A percentile compares a stretch with the other conserved stretches of the same genome.
Evolutionary conservation across 2,113 vertebrate species (phyloP).

Genomic region (Gallinago jamesoni): DNA sequence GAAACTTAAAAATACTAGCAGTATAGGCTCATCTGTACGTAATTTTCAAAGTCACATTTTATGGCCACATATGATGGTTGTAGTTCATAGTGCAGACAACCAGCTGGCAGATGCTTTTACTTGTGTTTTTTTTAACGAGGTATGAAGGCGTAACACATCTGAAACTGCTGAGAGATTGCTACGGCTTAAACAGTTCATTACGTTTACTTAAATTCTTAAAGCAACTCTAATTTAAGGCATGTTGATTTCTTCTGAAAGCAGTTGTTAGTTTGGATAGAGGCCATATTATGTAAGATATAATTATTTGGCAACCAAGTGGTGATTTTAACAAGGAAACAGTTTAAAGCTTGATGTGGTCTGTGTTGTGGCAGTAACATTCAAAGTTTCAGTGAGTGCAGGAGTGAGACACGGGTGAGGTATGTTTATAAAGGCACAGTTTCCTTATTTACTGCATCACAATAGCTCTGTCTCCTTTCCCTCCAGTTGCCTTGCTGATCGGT

Average conservation of each 20-base stretch:
- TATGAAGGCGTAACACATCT: neutral
- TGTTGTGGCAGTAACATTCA: neutral
- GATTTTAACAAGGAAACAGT: neutral
- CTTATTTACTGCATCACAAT: neutral
- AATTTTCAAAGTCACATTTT: neutral
- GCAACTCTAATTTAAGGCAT: neutral
- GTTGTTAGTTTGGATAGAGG: neutral
- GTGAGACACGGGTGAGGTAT: neutral
- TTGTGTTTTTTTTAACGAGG: neutral
- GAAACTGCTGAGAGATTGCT: neutral
- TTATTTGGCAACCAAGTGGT: neutral
- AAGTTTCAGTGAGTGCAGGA: neutral
- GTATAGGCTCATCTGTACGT: neutral
- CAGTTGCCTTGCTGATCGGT: neutral
- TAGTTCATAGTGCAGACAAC: neutral
- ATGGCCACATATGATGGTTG: neutral
- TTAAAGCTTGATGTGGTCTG: neutral
- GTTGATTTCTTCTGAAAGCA: neutral
- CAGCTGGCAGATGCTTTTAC: neutral
- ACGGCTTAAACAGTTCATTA: neutral
- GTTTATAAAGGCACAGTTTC: neutral
- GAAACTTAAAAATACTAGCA: neutral
- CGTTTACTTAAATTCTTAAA: neutral
- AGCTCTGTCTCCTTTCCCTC: neutral
- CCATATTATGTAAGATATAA: neutral